A percentile compares a stretch with the other conserved stretches of the same genome.
Evolutionary conservation across 2,888 invertebrate genomes (phyloP).

Genomic region (Heliconius cydno): DNA sequence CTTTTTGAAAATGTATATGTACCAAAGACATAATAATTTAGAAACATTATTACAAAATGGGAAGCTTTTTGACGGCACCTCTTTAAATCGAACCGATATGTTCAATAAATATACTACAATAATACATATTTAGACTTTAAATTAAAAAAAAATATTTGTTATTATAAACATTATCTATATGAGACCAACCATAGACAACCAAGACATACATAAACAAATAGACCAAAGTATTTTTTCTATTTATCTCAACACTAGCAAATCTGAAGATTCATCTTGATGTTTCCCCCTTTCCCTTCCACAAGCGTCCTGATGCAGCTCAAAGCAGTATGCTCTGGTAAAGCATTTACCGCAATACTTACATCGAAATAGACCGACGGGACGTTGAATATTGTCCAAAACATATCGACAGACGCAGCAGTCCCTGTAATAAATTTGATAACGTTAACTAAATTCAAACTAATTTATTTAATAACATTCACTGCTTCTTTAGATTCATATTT

Average conservation of each 20-base stretch:
- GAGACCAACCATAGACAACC: background rate
- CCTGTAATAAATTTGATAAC: constrained; percentile 49
- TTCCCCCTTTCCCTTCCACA: constrained; percentile 59
- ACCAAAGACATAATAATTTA: background rate
- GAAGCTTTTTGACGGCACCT: too few species aligned
- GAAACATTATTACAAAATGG: background rate
- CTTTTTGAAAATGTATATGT: background rate
- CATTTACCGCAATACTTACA: constrained; percentile 68
- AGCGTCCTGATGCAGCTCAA: constrained; percentile 68
- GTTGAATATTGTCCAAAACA: constrained; percentile 53
- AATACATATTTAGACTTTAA: too few species aligned
- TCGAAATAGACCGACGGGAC: constrained; percentile 54
- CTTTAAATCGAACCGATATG: too few species aligned
- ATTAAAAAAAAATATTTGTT: too few species aligned
- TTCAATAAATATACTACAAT: too few species aligned
- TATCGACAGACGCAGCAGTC: constrained; percentile 72
- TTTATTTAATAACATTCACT: too few species aligned
- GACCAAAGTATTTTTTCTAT: background rate
- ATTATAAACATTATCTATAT: background rate
- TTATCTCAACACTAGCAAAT: constrained; percentile 60
- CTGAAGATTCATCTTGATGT: constrained; percentile 55
- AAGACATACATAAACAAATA: background rate
- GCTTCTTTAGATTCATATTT: too few species aligned
- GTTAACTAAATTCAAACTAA: too few species aligned
- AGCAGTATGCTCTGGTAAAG: constrained; percentile 73